phyloP scores from a whole-genome alignment of 2,888 invertebrate genomes.

The Vesta saturnalis region DNA sequence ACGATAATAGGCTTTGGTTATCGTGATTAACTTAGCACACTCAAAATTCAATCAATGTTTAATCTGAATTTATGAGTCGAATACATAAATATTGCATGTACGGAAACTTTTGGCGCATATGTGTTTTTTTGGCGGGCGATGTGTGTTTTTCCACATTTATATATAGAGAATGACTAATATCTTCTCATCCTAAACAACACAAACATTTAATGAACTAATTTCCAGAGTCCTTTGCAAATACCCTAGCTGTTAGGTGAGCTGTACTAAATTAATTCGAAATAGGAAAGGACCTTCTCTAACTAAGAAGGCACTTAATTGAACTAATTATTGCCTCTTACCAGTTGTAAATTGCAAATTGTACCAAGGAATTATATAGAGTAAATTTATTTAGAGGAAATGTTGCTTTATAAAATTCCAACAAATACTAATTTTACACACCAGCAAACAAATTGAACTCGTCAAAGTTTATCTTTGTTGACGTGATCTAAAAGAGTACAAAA shows the following conservation, averaged over 20 bases:
- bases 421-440: background rate
- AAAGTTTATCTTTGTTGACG: slow-evolving; percentile 1
- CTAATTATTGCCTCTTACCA: background rate
- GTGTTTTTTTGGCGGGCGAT: too few species aligned
- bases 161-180: background rate
- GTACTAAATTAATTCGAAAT: slow-evolving; percentile 1
- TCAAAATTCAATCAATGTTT: background rate
- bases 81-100: background rate
- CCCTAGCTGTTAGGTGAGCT: slow-evolving; percentile 1
- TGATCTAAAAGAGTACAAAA: background rate
- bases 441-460: background rate
- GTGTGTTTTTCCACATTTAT: background rate
- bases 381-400: too few species aligned
- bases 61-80: background rate
- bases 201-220: slow-evolving; percentile 1
- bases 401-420: background rate
- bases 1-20: background rate
- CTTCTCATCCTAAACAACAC: background rate
- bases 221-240: slow-evolving; percentile 1
- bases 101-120: background rate
- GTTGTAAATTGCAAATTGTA: too few species aligned
- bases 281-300: background rate
- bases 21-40: background rate
- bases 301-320: background rate
- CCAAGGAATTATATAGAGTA: too few species aligned